Evolutionary conservation across 30 jellyfish, hydroid and myxozoan genomes (phyloP), one percentile per base, ranked within the genome.

Genomic region (Aurelia aurita complex sp. Pacific): DNA sequence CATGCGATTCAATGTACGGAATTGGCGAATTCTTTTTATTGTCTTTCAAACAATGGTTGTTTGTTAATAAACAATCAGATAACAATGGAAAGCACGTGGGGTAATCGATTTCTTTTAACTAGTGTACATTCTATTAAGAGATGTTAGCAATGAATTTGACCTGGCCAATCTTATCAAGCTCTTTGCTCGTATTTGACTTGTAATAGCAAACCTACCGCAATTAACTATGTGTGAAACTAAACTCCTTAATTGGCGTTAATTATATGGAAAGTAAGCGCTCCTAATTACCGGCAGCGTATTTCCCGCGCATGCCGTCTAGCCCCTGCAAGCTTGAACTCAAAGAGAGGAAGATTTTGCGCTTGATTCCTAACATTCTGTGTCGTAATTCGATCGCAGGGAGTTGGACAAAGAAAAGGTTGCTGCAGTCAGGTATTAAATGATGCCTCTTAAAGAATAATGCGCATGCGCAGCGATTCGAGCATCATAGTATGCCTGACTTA

Each of bases 401-500:
- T 46, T 46, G 15, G 8, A 46, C 57, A 46, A 46, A 7, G 57
- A 46, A 9, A 7, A 46, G 57, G 6, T 46, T 46, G 2, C 0
- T 46, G 15, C 57, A 46, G 13, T 46, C 57, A 46, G 57, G 57
- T 9, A 46, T 46, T 9, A 46, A 46, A 14, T 1, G 12, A 46
- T 46, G 57, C 57, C 57, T 46, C 57, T 23, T 11, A 17, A 61
- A 50, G 46, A 23, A 23, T 16, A 63, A 62, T 77, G 87, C 87
- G 87, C 87, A 77, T 77, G 87, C 87, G 87, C 87, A 77, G 1
- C 66, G 12, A 23, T 62, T 11, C 5, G 34, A 15, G 87, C 87
- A 59, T 60, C 77, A 34, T 57, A 12, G 46, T 36, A 19, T 40
- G 87, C 78, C 38, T 77, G 54, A 7, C 17, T 46, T 38, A 38